Evolutionary conservation across 2,113 vertebrate genomes (phyloP).

Genomic region (Mesitornis unicolor): DNA sequence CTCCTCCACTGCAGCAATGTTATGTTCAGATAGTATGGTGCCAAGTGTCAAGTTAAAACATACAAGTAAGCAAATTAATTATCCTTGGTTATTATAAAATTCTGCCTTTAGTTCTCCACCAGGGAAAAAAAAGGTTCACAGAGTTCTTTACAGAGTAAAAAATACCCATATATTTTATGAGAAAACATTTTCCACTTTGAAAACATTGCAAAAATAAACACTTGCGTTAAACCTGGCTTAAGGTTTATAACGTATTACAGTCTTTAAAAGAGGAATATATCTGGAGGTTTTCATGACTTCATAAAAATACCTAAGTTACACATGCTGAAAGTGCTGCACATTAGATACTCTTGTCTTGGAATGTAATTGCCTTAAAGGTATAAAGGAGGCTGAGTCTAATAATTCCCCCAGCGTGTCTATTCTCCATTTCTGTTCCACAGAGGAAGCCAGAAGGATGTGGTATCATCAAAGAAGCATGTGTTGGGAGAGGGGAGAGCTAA

Average conservation of each 20-base stretch:
- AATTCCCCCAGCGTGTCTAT: constrained; percentile 63
- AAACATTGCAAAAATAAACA: constrained; percentile 39
- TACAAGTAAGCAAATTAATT: background rate
- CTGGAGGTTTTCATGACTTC: constrained; percentile 66
- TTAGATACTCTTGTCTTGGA: constrained; percentile 76
- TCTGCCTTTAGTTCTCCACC: background rate
- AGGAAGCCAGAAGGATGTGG: constrained; percentile 67
- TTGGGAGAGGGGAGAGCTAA: constrained; percentile 60
- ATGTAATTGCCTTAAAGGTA: constrained; percentile 74
- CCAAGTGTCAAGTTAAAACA: background rate
- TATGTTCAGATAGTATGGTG: background rate
- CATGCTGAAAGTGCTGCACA: constrained; percentile 64
- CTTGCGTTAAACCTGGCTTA: constrained; percentile 14
- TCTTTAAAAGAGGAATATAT: constrained; percentile 64
- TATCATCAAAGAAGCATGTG: constrained; percentile 71
- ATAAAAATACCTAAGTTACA: constrained; percentile 59
- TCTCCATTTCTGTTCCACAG: constrained; percentile 68
- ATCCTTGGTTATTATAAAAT: background rate
- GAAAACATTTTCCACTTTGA: constrained; percentile 39
- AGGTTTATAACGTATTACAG: constrained; percentile 61
- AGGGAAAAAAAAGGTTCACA: background rate
- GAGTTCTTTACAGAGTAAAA: background rate
- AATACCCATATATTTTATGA: background rate
- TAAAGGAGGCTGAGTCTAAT: constrained; percentile 69
- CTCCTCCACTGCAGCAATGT: background rate